Evolutionary conservation across 2,888 invertebrate genomes (phyloP).

Genomic region (Drosophila pullipes): DNA sequence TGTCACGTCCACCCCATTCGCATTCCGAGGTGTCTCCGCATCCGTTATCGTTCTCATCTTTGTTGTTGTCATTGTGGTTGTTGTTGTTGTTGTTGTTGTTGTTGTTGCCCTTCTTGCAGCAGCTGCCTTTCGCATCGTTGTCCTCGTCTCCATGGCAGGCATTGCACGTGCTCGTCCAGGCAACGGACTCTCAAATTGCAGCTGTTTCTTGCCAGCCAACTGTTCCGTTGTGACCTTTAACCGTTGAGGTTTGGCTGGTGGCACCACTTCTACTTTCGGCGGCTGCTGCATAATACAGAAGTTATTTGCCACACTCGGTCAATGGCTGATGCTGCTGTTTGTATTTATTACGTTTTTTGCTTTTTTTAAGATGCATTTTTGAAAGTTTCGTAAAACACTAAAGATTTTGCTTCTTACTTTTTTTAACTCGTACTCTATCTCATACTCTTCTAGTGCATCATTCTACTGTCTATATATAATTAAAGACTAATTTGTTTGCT

Average conservation of each 20-base stretch:
- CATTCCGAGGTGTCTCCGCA: slow-evolving; percentile 26
- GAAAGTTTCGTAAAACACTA: slow-evolving; percentile 22
- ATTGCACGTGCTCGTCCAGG: slow-evolving; percentile 52
- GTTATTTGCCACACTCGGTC: slow-evolving; percentile 23
- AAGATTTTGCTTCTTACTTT: slow-evolving; percentile 14
- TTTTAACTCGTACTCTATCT: slow-evolving; percentile 6
- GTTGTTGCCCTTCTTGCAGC: slow-evolving; percentile 4
- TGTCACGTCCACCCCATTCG: slow-evolving; percentile 33
- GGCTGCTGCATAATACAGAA: slow-evolving; percentile 59
- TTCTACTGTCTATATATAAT: slow-evolving; percentile 58
- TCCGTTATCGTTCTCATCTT: slow-evolving; percentile 13
- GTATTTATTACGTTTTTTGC: slow-evolving; percentile 36
- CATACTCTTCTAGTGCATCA: slow-evolving; percentile 16
- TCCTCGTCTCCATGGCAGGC: slow-evolving; percentile 21
- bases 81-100: slow-evolving; percentile 29
- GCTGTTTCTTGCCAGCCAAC: slow-evolving; percentile 67
- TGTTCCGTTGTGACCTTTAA: slow-evolving; percentile 27
- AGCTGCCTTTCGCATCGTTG: slow-evolving; percentile 26
- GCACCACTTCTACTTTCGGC: slow-evolving; percentile 40
- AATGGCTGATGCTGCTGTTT: slow-evolving; percentile 20
- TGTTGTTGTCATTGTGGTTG: slow-evolving; percentile 26
- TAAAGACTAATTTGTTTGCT: slow-evolving; percentile 74
- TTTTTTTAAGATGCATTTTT: slow-evolving; percentile 52
- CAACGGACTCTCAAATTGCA: slow-evolving; percentile 82
- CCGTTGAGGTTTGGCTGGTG: slow-evolving; percentile 61